A percentile compares a stretch with the other conserved stretches of the same genome.
Evolutionary conservation across 2,797 vertebrate genomes (phyloP).

Genomic region (Rhinatrema bivittatum): DNA sequence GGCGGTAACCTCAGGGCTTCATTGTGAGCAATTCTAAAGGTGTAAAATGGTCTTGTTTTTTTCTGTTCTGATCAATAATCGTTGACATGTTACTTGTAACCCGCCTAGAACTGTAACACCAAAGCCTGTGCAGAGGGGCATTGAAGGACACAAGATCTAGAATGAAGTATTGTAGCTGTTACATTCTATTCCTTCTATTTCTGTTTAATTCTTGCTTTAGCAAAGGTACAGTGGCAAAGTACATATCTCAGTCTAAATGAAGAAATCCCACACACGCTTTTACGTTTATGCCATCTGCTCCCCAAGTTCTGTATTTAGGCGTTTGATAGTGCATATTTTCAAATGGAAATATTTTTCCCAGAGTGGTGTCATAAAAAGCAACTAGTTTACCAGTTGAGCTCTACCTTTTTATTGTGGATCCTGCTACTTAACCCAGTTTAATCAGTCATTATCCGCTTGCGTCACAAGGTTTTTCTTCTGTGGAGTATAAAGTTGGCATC

Average conservation of each 20-base stretch:
- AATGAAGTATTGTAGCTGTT: constrained; percentile 15
- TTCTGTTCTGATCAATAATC: constrained; percentile 32
- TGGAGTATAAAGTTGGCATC: no score
- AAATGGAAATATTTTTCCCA: no score
- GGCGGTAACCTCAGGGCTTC: constrained; percentile 63
- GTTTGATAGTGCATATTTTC: constrained; percentile 22
- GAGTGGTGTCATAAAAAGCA: constrained; percentile 26
- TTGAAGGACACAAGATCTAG: constrained; percentile 24
- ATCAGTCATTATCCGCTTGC: no score
- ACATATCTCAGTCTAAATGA: no score
- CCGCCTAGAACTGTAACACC: constrained; percentile 42
- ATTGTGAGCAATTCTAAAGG: constrained; percentile 48
- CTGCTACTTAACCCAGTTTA: no score
- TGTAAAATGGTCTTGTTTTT: constrained; percentile 40
- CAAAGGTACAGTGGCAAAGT: constrained; percentile 22
- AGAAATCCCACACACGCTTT: no score
- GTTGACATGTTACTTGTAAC: constrained; percentile 46
- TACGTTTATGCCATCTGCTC: constrained; percentile 10
- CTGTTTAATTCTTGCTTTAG: constrained; percentile 24
- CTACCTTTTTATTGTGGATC: no score
- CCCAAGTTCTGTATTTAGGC: constrained; percentile 12
- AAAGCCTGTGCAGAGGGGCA: constrained; percentile 45
- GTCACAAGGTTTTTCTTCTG: no score
- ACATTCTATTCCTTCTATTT: constrained; percentile 29
- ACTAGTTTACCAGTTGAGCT: constrained; percentile 11